Percentiles rank a stretch among this genome's conserved stretches.
These are phyloP conservation scores for Bilobella aurantiaca DNA, from an alignment of 1,140 invertebrate genomes.

Conservation along the genomic window DNA sequence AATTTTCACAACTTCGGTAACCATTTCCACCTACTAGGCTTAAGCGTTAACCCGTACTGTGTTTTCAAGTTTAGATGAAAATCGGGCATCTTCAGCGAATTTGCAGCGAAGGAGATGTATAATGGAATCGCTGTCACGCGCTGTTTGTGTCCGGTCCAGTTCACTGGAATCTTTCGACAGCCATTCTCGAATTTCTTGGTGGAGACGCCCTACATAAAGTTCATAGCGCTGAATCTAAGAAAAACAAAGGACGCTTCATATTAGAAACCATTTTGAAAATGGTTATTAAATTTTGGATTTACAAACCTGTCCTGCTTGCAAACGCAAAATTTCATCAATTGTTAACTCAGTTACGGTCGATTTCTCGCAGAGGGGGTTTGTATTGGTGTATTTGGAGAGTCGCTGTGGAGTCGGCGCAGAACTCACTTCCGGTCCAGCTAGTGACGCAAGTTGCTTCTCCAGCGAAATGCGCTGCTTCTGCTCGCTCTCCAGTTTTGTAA, in stretches of 20 bases:
- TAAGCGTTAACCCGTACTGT: no score
- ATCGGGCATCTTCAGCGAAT: neutral
- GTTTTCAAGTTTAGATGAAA: no score
- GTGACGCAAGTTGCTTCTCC: neutral
- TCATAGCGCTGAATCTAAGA: slow-evolving; percentile 2
- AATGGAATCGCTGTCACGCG: no score
- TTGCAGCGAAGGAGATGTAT: neutral
- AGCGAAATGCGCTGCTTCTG: neutral
- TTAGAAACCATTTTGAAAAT: neutral
- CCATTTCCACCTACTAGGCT: no score
- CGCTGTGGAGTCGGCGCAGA: neutral
- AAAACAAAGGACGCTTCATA: neutral
- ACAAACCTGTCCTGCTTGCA: neutral
- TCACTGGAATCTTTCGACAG: neutral
- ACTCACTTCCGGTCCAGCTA: no score
- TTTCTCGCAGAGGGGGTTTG: neutral
- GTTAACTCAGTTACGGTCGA: neutral
- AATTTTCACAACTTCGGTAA: no score
- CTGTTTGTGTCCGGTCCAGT: neutral
- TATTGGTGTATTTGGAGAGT: neutral
- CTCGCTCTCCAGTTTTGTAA: neutral
- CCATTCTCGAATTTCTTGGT: neutral
- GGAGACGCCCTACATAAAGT: neutral
- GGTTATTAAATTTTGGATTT: neutral
- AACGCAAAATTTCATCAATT: neutral